Base-by-base conservation (phyloP, 2,888 invertebrate species). In the Polydesmus complanatus region DNA sequence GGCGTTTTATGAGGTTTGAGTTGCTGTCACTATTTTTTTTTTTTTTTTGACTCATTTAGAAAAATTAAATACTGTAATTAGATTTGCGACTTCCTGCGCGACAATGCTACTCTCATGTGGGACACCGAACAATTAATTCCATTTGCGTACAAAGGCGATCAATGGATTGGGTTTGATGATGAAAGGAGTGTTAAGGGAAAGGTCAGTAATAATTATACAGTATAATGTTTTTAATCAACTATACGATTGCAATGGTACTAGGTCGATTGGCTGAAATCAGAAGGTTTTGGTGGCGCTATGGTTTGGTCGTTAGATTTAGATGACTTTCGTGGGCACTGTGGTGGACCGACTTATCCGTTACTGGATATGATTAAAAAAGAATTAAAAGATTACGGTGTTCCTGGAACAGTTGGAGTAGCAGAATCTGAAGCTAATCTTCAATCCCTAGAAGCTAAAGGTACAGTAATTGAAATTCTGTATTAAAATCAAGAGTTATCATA, bases 301-400 rank as follows among this genome's bases (percentile, higher is more conserved):
- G 86, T 95, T 56, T 95, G 94, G 94, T 93, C 93, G 0, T 81
- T 94, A 26, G 94, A 95, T 70, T 87, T 94, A 90, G 95, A 95
- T 70, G 95, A 95, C 74, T 95, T 94, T 78, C 79, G 83, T 65
- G 93, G 93, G 11, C 70, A 68, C 63, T 95, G 95, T 69, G 92
- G 93, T 11, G 84, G 85, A 59, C 90, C 89, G 52, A 91, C 89
- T 70, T 95, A 86, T 73, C 95, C 95, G 0, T 78, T 95, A 54
- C 83, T 94, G 63, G 86, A 83, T 60, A 84, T 93, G 0, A 85
- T 94, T 80, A 85, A 83, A 66, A 86, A 90, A 70, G 91, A 92
- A 70, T 78, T 94, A 18, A 80, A 83, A 59, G 85, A 82, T 23
- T 93, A 92, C 73, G 83, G 84, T 69, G 90, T 92, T n/a, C 64